Evolutionary conservation across 1,140 invertebrate genomes (phyloP).

Genomic region (Cherax destructor): DNA sequence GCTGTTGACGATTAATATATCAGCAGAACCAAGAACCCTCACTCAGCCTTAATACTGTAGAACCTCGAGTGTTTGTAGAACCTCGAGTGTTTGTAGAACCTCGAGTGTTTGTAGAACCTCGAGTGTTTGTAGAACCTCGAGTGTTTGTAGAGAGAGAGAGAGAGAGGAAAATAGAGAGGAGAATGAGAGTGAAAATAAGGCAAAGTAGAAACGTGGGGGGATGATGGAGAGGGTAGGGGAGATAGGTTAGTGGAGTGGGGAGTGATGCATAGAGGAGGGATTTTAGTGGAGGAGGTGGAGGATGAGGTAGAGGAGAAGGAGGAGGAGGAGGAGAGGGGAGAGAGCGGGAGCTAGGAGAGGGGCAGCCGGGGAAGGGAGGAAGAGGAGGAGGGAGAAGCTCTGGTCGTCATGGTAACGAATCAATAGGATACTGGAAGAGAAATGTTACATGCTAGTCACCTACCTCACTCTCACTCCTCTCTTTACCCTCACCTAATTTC

Average conservation of each 20-base stretch:
- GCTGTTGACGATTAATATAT: neutral
- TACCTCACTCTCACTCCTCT: neutral
- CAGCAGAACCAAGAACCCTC: neutral
- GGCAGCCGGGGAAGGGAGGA: neutral
- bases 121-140: no score
- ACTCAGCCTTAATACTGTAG: neutral
- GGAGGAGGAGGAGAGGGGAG: neutral
- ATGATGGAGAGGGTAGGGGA: neutral
- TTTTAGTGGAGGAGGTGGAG: neutral
- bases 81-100: no score
- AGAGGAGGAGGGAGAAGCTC: neutral
- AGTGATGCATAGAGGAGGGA: neutral
- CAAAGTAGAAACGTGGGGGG: neutral
- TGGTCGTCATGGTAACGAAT: conserved; percentile 12
- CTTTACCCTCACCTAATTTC: neutral
- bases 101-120: no score
- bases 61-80: neutral
- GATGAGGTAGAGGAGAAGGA: neutral
- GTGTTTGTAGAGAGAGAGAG: neutral
- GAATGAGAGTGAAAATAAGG: no score
- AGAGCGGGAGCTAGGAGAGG: neutral
- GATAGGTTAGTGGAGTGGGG: neutral
- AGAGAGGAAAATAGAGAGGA: neutral
- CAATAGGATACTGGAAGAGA: conserved; percentile 13
- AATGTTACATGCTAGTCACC: neutral